These are phyloP conservation scores for Octodonta nipae DNA, from an alignment of 2,888 invertebrate species.

Conservation along the genomic window DNA sequence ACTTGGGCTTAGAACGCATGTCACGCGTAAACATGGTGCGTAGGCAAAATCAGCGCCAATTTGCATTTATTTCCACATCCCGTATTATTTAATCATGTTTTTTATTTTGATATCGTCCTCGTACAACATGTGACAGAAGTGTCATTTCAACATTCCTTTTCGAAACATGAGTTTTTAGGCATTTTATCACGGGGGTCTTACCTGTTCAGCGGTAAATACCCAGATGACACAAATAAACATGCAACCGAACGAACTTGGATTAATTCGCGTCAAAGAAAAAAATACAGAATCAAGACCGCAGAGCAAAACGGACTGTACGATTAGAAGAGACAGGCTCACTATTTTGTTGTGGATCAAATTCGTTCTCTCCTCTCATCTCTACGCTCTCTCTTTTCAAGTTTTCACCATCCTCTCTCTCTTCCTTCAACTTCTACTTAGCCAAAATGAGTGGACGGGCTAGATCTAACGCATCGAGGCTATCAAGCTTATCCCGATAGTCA, in stretches of 20 bases:
- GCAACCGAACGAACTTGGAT: conserved; percentile 25
- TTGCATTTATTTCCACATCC: no score
- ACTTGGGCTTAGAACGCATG: no score
- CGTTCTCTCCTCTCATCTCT: conserved; percentile 38
- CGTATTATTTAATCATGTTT: no score
- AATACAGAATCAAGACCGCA: conserved; percentile 32
- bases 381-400: conserved; percentile 37
- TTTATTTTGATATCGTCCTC: no score
- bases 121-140: no score
- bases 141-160: no score
- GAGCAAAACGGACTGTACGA: conserved; percentile 37
- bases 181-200: conserved; percentile 33
- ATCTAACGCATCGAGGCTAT: conserved; percentile 25
- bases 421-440: conserved; percentile 34
- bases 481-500: conserved; percentile 27
- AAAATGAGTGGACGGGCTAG: conserved; percentile 21
- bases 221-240: conserved; percentile 31
- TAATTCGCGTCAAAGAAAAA: conserved; percentile 24
- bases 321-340: conserved; percentile 38
- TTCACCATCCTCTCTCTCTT: conserved; percentile 38
- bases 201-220: conserved; percentile 30
- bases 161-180: no score
- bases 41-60: no score
- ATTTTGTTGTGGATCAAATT: conserved; percentile 42
- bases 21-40: no score